A percentile compares a stretch with the other conserved stretches of the same genome.
phyloP scores from a whole-genome alignment of 2,797 vertebrate species.

The Lophotriccus pileatus region DNA sequence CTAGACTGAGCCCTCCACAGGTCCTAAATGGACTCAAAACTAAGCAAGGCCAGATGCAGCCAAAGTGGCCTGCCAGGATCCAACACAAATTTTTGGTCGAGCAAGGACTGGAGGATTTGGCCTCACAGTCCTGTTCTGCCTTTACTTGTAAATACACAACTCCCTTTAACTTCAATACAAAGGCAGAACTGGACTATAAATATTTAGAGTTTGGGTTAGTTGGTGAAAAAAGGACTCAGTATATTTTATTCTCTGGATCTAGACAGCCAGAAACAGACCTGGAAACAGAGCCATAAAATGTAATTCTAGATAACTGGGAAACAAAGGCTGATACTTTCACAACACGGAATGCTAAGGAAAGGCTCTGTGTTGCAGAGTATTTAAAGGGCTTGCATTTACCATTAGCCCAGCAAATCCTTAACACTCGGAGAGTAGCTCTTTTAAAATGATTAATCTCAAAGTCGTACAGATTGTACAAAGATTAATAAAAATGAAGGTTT shows the following conservation, averaged over 20 bases:
- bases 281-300: neutral
- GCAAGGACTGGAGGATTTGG: neutral
- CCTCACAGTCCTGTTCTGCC: neutral
- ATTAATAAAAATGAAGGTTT: conserved; percentile 77
- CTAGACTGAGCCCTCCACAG: neutral
- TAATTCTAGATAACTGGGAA: conserved; percentile 14
- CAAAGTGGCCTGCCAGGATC: neutral
- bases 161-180: neutral
- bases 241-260: conserved; percentile 1
- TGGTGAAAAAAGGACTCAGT: neutral
- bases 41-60: neutral
- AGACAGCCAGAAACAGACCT: conserved; percentile 13
- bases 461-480: conserved; percentile 68
- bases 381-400: conserved; percentile 21
- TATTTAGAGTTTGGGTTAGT: neutral
- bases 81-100: neutral
- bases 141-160: neutral
- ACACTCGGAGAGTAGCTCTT: conserved; percentile 57
- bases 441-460: conserved; percentile 75
- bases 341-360: neutral
- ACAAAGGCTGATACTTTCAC: neutral
- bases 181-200: neutral
- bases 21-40: neutral
- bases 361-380: neutral
- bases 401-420: conserved; percentile 37